Base-by-base conservation (phyloP, 1,140 invertebrate species). In the Solenopsis invicta region DNA sequence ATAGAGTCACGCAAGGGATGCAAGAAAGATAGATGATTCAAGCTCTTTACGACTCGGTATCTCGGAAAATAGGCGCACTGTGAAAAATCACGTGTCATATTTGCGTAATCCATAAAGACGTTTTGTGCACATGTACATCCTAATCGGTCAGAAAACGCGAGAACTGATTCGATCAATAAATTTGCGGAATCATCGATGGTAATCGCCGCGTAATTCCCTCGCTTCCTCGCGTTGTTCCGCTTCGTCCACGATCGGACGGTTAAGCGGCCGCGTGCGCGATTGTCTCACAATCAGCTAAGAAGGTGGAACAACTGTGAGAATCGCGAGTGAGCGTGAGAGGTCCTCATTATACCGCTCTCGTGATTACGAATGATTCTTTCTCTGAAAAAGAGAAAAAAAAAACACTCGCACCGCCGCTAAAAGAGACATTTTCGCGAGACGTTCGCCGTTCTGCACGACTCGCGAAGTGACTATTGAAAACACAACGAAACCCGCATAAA, bases 321-420 rank as follows among this genome's bases (percentile, higher is more conserved):
- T 80, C 45, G 41, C 41, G 54, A 41, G 24, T 56, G 54, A 87
- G 85, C 85, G 67, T 82, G 85, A 87, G 77, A 82, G 64, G 16
- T 87, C 34, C 34, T 82, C 85, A 61, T 87, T 82, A 82, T 21
- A 48, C 52, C 6, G 29, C 56, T 86, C 66, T 86, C 66, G 85
- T 81, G 76, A 86, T 71, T 41, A 34, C 48, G 29, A 64, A 62
- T 56, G 56, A 87, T 87, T 87, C 48, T 66, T 62, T 64, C 56
- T 62, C 12, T 66, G 4, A 48, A 78, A 56, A n/a, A n/a, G n/a
- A n/a, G n/a, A n/a, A n/a, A n/a, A n/a, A n/a, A n/a, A 72, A 4
- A 41, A 29, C 34, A 48, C 45, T 82, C 45, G 41, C 29, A 56
- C 8, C 6, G 66, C 41, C 54, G 29, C 10, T 52, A n/a, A 45